These are phyloP conservation scores for Gortyna flavago DNA, from an alignment of 2,888 invertebrate genomes.

Conservation along the genomic window DNA sequence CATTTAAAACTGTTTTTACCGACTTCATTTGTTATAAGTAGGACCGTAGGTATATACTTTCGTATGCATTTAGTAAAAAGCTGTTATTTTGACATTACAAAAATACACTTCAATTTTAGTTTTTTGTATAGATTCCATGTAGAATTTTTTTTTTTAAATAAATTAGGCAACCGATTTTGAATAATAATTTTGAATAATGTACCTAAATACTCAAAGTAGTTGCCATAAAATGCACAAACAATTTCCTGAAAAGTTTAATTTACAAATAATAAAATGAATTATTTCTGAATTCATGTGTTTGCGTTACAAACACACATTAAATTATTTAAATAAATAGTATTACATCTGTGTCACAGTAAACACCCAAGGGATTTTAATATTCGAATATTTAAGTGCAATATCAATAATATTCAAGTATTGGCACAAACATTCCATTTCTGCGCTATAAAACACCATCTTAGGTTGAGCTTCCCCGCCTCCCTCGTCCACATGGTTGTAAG, in stretches of 20 bases:
- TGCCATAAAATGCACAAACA: not conserved
- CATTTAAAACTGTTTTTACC: too few relatives aligned
- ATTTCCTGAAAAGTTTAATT: not conserved
- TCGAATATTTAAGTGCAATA: constrained; percentile 81
- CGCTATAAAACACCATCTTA: constrained; percentile 70
- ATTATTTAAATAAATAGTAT: constrained; percentile 33
- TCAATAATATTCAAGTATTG: constrained; percentile 85
- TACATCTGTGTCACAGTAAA: constrained; percentile 68
- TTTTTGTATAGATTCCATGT: not conserved
- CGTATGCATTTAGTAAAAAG: too few relatives aligned
- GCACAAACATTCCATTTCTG: constrained; percentile 82
- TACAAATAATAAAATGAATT: not conserved
- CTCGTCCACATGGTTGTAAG: constrained; percentile 53
- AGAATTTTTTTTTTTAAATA: not conserved
- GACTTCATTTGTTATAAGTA: too few relatives aligned
- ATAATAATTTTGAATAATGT: not conserved
- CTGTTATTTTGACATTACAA: not conserved
- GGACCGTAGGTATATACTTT: too few relatives aligned
- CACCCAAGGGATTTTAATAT: constrained; percentile 70
- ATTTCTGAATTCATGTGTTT: not conserved
- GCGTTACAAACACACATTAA: constrained; percentile 4
- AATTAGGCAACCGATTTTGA: not conserved
- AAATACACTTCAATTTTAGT: not conserved
- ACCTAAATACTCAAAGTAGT: not conserved
- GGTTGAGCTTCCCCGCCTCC: constrained; percentile 65